These are phyloP conservation scores for Sapajus apella DNA, from an alignment of 2,113 vertebrate genomes.

Conservation along the genomic window DNA sequence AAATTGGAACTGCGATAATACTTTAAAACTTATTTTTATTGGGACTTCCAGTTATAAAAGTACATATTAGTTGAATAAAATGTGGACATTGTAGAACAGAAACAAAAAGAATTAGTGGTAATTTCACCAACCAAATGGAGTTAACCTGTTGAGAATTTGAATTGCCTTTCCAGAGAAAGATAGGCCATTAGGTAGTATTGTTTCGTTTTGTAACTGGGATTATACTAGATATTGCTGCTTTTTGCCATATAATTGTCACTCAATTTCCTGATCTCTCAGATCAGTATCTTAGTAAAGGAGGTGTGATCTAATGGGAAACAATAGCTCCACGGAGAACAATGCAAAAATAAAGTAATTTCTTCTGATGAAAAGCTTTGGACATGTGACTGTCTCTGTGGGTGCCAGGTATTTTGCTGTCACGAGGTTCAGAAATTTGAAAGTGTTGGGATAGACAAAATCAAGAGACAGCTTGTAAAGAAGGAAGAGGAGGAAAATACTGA, in stretches of 20 bases:
- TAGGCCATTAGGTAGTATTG: not conserved
- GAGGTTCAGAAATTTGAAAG: not conserved
- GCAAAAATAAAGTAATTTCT: not conserved
- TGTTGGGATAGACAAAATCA: not conserved
- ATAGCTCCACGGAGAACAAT: not conserved
- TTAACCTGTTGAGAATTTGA: not conserved
- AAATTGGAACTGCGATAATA: not conserved
- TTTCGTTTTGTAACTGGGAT: not conserved
- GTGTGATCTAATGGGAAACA: not conserved
- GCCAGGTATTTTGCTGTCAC: not conserved
- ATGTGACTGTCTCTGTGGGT: not conserved
- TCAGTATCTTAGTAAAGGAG: not conserved
- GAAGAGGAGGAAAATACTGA: not conserved
- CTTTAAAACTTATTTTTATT: conserved; percentile 31
- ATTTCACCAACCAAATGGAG: not conserved
- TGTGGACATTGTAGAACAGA: not conserved
- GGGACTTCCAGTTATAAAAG: not conserved
- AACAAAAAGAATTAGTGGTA: not conserved
- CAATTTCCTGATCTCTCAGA: conserved; percentile 18
- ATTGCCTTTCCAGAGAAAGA: not conserved
- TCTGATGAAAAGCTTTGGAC: not conserved
- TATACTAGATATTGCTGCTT: not conserved
- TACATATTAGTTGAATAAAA: conserved; percentile 9
- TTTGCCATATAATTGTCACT: not conserved
- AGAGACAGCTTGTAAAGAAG: not conserved